Evolutionary conservation across 1,140 invertebrate species (phyloP).

Genomic region (Mamestra configurata): DNA sequence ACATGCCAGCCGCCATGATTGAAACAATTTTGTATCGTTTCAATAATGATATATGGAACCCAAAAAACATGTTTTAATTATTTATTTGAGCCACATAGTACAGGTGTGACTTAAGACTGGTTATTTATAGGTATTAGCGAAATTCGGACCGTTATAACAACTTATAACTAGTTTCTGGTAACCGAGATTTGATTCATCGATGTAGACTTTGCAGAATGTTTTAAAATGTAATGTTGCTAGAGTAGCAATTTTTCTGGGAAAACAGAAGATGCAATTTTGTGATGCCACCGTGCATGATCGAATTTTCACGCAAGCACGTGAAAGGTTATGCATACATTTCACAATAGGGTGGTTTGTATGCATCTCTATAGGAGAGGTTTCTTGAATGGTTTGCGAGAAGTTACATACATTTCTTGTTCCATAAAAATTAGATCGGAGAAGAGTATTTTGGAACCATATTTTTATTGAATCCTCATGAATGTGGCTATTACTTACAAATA

Average conservation of each 20-base stretch:
- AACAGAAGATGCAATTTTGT: neutral
- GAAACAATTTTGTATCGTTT: conserved; percentile 53
- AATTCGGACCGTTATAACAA: conserved; percentile 78
- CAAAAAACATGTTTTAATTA: conserved; percentile 73
- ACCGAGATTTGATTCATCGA: conserved; percentile 69
- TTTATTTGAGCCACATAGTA: conserved; percentile 73
- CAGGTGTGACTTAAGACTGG: conserved; percentile 78
- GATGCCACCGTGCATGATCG: neutral
- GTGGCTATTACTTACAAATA: too few species aligned
- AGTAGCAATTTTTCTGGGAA: neutral
- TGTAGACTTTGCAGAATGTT: conserved; percentile 9
- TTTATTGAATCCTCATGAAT: too few species aligned
- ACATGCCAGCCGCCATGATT: conserved; percentile 47
- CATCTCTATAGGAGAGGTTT: too few species aligned
- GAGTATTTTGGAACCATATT: too few species aligned
- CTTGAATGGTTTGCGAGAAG: too few species aligned
- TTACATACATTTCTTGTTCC: too few species aligned
- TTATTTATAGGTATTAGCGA: conserved; percentile 77
- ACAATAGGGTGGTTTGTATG: neutral
- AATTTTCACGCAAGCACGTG: neutral
- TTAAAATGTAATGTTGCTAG: neutral
- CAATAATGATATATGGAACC: conserved; percentile 64
- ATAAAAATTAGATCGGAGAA: too few species aligned
- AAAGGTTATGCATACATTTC: neutral
- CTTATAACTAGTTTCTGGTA: conserved; percentile 69